Conservation (phyloP, 2,797 vertebrate species). For the Natrix natrix region DNA sequence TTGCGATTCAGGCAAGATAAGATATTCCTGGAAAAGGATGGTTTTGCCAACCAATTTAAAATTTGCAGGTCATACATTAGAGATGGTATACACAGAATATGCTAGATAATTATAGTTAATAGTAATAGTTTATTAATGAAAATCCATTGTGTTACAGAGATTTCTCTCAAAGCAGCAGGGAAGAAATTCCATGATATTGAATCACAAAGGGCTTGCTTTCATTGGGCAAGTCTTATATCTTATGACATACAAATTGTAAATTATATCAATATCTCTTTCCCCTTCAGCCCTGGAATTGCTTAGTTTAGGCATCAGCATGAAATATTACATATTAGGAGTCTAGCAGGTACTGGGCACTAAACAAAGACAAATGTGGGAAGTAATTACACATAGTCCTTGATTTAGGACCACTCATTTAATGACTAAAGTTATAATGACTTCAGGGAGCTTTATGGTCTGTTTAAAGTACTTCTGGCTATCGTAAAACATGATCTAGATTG, state of each 20-base stretch:
- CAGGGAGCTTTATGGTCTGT: neutral
- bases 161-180: neutral
- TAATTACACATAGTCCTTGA: neutral
- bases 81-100: neutral
- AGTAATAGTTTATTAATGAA: neutral
- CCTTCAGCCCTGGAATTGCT: neutral
- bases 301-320: neutral
- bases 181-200: neutral
- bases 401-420: neutral
- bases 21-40: neutral
- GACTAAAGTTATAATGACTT: neutral
- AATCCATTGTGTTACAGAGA: neutral
- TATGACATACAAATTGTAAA: neutral
- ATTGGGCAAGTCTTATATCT: neutral
- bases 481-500: neutral
- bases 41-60: neutral
- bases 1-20: neutral
- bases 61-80: neutral
- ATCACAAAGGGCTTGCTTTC: neutral
- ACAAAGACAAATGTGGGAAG: neutral
- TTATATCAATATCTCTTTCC: neutral
- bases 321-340: neutral
- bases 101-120: neutral
- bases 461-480: neutral
- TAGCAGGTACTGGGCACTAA: neutral